Percentiles rank a stretch among this genome's conserved stretches.
Conservation (phyloP, 2,888 invertebrate genomes). For the Leucophora obtusa region DNA sequence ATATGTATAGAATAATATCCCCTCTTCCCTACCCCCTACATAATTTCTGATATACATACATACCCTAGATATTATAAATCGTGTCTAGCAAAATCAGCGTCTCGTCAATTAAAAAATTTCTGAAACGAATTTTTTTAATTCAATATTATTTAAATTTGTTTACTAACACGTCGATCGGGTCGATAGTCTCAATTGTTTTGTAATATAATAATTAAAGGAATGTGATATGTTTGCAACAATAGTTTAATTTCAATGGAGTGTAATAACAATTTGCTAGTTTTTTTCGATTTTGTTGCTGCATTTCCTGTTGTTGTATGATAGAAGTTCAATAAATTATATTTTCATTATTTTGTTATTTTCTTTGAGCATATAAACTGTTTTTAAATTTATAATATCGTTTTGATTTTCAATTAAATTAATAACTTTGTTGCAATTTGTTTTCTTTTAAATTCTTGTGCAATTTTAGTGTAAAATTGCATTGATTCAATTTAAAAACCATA, state of each 20-base stretch:
- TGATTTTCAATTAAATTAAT: no score
- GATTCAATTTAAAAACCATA: no score
- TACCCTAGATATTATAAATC: conserved; percentile 4
- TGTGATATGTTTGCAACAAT: conserved; percentile 69
- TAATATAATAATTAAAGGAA: neutral
- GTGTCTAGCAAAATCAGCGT: conserved; percentile 44
- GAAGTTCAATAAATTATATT: no score
- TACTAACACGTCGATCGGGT: neutral
- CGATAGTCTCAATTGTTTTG: conserved; percentile 8
- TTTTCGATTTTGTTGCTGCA: conserved; percentile 47
- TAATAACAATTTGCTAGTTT: conserved; percentile 70
- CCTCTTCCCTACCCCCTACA: neutral
- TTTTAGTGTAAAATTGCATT: no score
- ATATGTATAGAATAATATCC: conserved; percentile 1
- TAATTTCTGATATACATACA: neutral
- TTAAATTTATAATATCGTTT: no score
- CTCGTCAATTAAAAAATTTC: conserved; percentile 49
- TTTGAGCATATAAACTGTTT: no score
- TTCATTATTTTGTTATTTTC: no score
- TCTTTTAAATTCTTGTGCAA: no score
- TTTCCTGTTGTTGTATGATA: conserved; percentile 66
- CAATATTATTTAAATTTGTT: neutral
- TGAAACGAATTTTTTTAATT: conserved; percentile 4
- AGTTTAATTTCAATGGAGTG: conserved; percentile 74
- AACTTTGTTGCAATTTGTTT: no score